phyloP scores from a whole-genome alignment of 2,888 invertebrate genomes.

The Ditylenchus weischeri region DNA sequence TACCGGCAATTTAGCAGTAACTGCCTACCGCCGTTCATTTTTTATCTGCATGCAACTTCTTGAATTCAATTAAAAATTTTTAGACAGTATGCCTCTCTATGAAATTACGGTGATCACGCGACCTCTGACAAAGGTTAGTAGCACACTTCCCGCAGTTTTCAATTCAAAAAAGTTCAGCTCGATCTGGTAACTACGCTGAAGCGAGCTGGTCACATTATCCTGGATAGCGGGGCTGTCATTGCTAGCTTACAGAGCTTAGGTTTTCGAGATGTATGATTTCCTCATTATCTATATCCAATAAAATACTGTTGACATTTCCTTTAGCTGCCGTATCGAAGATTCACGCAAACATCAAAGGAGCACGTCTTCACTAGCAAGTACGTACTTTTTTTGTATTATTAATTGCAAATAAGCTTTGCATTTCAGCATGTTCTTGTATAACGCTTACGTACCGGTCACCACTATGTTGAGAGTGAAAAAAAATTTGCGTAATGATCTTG shows the following conservation, averaged over 20 bases:
- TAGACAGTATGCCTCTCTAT: slow-evolving; percentile 47
- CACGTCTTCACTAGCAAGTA: slow-evolving; percentile 52
- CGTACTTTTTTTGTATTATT: slow-evolving; percentile 12
- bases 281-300: too few relatives aligned
- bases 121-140: slow-evolving; percentile 49
- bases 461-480: slow-evolving; percentile 47
- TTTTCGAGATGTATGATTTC: too few relatives aligned
- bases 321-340: slow-evolving; percentile 27
- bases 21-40: too few relatives aligned
- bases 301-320: too few relatives aligned
- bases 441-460: slow-evolving; percentile 38
- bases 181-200: slow-evolving; percentile 48
- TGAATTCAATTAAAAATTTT: too few relatives aligned
- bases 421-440: slow-evolving; percentile 16
- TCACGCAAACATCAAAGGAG: slow-evolving; percentile 50
- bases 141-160: slow-evolving; percentile 1
- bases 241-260: slow-evolving; percentile 43
- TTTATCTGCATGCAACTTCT: too few relatives aligned
- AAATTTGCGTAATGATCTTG: slow-evolving; percentile 47
- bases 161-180: slow-evolving; percentile 27
- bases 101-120: slow-evolving; percentile 53
- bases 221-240: slow-evolving; percentile 56
- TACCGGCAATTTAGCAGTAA: too few relatives aligned
- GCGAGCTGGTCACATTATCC: slow-evolving; percentile 47
- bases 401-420: not conserved